Evolutionary conservation across 2,888 invertebrate genomes (phyloP).

Genomic region (Leptogaster cylindrica): DNA sequence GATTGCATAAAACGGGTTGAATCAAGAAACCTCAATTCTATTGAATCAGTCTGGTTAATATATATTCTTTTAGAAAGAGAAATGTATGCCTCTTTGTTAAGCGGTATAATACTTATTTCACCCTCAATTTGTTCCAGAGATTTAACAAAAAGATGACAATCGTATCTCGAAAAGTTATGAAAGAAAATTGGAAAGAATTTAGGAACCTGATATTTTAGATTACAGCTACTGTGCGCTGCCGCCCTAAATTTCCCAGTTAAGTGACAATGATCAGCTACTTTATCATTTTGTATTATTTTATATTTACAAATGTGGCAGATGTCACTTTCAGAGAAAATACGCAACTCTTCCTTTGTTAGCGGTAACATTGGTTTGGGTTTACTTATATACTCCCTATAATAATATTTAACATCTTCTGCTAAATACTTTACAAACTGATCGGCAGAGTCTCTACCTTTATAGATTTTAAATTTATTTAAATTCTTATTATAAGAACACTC

Average conservation of each 20-base stretch:
- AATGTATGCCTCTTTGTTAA: constrained; percentile 51
- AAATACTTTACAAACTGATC: background rate
- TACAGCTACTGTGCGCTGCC: constrained; percentile 50
- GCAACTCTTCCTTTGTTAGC: background rate
- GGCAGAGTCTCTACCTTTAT: background rate
- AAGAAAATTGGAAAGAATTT: constrained; percentile 42
- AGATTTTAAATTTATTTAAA: constrained; percentile 15
- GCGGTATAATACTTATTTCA: constrained; percentile 8
- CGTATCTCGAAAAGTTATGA: constrained; percentile 46
- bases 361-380: background rate
- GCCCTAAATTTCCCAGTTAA: constrained; percentile 50
- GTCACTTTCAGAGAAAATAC: constrained; percentile 25
- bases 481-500: constrained; percentile 13
- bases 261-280: constrained; percentile 42
- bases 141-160: constrained; percentile 8
- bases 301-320: constrained; percentile 11
- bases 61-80: constrained; percentile 51
- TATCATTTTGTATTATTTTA: background rate
- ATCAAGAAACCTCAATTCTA: constrained; percentile 44
- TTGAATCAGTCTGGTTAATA: constrained; percentile 40
- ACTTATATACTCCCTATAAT: background rate
- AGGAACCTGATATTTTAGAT: constrained; percentile 48
- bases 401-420: constrained; percentile 7
- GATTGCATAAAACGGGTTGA: constrained; percentile 27
- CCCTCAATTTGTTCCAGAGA: constrained; percentile 2